Percentiles rank a stretch among this genome's conserved stretches.
phyloP scores from a whole-genome alignment of 2,113 vertebrate genomes.

The Thermophis baileyi region DNA sequence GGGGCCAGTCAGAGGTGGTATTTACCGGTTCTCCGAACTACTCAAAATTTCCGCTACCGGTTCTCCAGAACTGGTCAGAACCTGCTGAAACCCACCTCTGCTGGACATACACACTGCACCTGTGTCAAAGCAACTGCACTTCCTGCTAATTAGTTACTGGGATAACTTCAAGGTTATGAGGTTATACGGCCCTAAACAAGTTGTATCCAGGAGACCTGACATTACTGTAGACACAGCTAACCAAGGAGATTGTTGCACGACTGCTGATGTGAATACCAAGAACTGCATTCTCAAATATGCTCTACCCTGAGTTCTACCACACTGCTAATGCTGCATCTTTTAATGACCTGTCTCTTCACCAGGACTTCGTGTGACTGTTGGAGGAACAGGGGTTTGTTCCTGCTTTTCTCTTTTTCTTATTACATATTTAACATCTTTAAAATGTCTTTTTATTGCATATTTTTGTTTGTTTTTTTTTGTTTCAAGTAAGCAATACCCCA shows the following conservation, averaged over 20 bases:
- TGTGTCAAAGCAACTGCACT: neutral
- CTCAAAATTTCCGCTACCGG: no score
- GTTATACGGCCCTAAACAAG: neutral
- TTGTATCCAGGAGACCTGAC: neutral
- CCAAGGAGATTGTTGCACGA: neutral
- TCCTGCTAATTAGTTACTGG: neutral
- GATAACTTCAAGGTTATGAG: neutral
- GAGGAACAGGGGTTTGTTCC: neutral
- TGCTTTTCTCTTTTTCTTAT: neutral
- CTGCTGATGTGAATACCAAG: neutral
- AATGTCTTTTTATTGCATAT: neutral
- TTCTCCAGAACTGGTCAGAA: no score
- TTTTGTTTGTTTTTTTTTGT: neutral
- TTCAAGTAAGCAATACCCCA: no score
- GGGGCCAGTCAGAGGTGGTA: no score
- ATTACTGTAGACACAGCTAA: neutral
- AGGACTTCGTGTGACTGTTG: neutral
- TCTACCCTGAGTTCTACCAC: neutral
- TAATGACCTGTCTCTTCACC: neutral
- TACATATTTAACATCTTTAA: neutral
- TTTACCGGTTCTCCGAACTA: no score
- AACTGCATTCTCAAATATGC: neutral
- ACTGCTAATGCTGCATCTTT: neutral
- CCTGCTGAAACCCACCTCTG: no score
- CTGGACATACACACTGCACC: neutral